Base-by-base conservation (phyloP, 2,888 invertebrate genomes). In the Acanthacorydalis orientalis region DNA sequence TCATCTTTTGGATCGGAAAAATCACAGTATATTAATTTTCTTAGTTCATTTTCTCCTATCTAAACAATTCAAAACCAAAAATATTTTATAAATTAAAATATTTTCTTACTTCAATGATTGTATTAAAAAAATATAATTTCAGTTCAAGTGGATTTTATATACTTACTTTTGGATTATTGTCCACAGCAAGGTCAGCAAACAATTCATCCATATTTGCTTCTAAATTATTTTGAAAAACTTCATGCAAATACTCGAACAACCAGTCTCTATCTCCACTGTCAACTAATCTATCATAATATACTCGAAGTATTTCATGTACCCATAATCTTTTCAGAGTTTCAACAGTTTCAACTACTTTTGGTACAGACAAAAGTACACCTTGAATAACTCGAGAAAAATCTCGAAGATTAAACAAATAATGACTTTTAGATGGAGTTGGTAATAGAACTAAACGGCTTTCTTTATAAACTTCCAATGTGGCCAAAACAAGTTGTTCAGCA, bases 1-100 rank as follows among this genome's bases (percentile, higher is more conserved):
- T 93, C 92, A 11, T 83, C 85, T 72, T 93, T 93, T 0, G 91
- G 88, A 68, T 96, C 93, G 0, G 84, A 83, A 62, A 96, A 96
- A 64, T 96, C 93, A 61, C 96, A 96, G 64, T 87, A 96, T 50
- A 96, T 77, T 51, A 96, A 69, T 56, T 82, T 84, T 48, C 93
- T 75, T 7, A 95, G 69, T 61, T 93, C 88, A 12, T 70, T 69
- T 60, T 92, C 91, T 1, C 80, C 80, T 44, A 93, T 74, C 77
- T 78, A 56, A 31, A 43, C 1, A 3, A 32, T 12, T 9, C 7
- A 7, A 7, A 14, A n/a, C 7, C 37, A 37, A 37, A 12, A 37
- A 37, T 7, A 37, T 7, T 37, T 37, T 6, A 23, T 6, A 23
- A 23, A 23, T 23, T 23, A 23, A 23, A 23, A 23, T 23, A 6